A percentile compares a stretch with the other conserved stretches of the same genome.
Conservation (phyloP, 2,797 vertebrate species). For the Apogon hyalosoma region DNA sequence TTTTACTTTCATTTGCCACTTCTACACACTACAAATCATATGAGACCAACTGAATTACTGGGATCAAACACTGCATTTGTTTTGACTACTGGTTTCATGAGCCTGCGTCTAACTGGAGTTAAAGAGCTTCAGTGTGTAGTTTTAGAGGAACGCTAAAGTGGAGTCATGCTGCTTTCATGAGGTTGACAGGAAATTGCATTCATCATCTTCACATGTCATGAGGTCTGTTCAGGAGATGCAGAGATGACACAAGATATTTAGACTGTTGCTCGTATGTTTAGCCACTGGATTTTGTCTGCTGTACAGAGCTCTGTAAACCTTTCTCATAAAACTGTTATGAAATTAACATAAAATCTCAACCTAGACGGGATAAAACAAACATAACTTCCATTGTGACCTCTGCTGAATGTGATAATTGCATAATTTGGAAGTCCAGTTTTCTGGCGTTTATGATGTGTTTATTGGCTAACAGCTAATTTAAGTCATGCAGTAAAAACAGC, state of each 20-base stretch:
- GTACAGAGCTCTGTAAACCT: slow-evolving; percentile 6
- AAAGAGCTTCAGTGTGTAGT: slow-evolving; percentile 41
- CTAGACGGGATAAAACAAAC: slow-evolving; percentile 28
- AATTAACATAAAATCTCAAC: slow-evolving; percentile 7
- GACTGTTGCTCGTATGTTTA: slow-evolving; percentile 4
- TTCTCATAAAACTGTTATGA: neutral
- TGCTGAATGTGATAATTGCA: slow-evolving; percentile 30
- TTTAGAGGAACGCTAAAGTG: slow-evolving; percentile 58
- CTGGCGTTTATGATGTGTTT: slow-evolving; percentile 46
- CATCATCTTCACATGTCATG: slow-evolving; percentile 21
- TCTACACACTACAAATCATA: neutral
- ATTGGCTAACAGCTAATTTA: slow-evolving; percentile 37
- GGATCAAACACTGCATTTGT: slow-evolving; percentile 47
- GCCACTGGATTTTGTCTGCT: neutral
- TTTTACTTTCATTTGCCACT: slow-evolving; percentile 1
- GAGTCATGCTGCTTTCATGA: slow-evolving; percentile 58
- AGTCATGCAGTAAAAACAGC: slow-evolving; percentile 11
- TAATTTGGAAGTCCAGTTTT: slow-evolving; percentile 1
- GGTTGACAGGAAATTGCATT: slow-evolving; percentile 65
- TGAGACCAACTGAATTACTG: slow-evolving; percentile 23
- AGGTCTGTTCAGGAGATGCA: slow-evolving; percentile 21
- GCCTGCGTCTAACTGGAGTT: slow-evolving; percentile 39
- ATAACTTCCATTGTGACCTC: neutral
- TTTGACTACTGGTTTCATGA: slow-evolving; percentile 32
- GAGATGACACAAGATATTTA: slow-evolving; percentile 15